Conservation (phyloP, 1,140 invertebrate species). For the Cyclina sinensis region DNA sequence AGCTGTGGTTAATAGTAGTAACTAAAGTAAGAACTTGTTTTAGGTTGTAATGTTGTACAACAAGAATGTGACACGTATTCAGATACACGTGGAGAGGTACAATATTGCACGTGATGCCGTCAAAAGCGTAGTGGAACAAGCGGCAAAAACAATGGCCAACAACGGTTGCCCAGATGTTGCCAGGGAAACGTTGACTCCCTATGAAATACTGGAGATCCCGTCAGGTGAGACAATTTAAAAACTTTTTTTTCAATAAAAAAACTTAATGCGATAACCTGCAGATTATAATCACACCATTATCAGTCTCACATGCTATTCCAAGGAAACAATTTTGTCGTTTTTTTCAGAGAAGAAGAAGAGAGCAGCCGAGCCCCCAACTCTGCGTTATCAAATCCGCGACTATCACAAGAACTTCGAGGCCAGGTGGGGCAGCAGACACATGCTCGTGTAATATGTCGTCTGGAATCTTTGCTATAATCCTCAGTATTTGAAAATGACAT, state of each 20-base stretch:
- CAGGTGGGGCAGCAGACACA: slow-evolving; percentile 42
- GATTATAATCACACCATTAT: no score
- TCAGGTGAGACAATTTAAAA: slow-evolving; percentile 39
- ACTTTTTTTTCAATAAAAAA: no score
- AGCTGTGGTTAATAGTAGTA: no score
- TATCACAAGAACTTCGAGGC: slow-evolving; percentile 53
- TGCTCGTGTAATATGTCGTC: not conserved
- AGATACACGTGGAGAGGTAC: slow-evolving; percentile 68
- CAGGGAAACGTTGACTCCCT: slow-evolving; percentile 68
- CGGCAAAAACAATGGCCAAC: slow-evolving; percentile 63
- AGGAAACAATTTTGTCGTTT: no score
- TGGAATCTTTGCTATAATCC: no score
- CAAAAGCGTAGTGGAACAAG: slow-evolving; percentile 58
- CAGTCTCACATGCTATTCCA: no score
- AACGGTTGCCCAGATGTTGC: slow-evolving; percentile 64
- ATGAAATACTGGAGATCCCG: slow-evolving; percentile 58
- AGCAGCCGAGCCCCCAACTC: slow-evolving; percentile 26
- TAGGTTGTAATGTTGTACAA: slow-evolving; percentile 77
- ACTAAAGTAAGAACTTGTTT: no score
- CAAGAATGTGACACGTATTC: slow-evolving; percentile 71
- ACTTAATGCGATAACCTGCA: no score
- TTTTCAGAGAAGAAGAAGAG: slow-evolving; percentile 47
- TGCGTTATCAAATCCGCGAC: slow-evolving; percentile 51
- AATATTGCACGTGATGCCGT: slow-evolving; percentile 63
- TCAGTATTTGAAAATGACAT: no score